Base-by-base conservation (phyloP, 2,797 vertebrate genomes). In the Saguinus oedipus region DNA sequence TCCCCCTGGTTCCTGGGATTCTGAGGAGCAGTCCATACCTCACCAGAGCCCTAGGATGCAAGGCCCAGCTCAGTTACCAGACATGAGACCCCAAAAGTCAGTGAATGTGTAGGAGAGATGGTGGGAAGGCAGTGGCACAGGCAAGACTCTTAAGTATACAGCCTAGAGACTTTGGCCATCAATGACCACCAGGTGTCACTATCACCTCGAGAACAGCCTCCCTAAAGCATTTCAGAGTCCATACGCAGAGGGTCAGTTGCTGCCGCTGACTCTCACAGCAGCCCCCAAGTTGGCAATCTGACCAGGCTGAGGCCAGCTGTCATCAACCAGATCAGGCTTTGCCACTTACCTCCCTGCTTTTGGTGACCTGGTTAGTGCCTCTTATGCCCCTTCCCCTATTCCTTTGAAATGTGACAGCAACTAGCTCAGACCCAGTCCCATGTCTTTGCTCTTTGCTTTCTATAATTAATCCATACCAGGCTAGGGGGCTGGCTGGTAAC, bases 181-280 rank as follows among this genome's bases (percentile, higher is more conserved):
- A 33, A 9, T 97, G 97, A 92, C 98, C 98, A 98, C 97, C 97
- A 98, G 98, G 95, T 97, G 98, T 98, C 98, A 97, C 97, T 97
- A 82, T 70, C 90, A 95, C 96, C 95, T 89, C 79, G 88, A 94
- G 92, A 95, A 97, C 94, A 39, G 57, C 70, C n/a, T 80, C 53
- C 42, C 36, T 42, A 36, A 85, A 92, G 30, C 83, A 55, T 48
- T 92, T 53, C 44, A 17, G 53, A 33, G 44, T n/a, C 24, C 20
- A 55, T 15, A 10, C 22, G 44, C 17, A 44, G n/a, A 44, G 61
- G 72, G 84, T 89, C 59, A 68, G 14, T 64, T 70, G 91, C 55
- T 36, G 9, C 19, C 5, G 9, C 33, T 14, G 36, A 57, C 80
- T 55, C n/a, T 82, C 80, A 82, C 61, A 5, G 53, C 30, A 75